Evolutionary conservation across 2,888 invertebrate species (phyloP), one percentile per base, ranked within the genome.

Genomic region (Drosophila anomalata): DNA sequence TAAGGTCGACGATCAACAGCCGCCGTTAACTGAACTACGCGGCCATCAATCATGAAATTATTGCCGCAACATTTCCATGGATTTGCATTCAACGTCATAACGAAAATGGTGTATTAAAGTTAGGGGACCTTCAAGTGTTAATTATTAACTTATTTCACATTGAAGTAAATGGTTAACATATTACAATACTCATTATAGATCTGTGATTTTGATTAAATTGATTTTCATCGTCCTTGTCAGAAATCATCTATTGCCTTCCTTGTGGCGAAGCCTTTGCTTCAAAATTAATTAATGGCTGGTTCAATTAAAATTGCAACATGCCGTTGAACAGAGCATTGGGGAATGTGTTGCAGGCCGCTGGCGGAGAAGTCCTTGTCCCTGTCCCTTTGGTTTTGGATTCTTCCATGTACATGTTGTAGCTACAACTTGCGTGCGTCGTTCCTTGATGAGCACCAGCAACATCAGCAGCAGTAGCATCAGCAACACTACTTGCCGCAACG

Each of bases 251-350:
- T 36, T 20, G 14, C 26, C 36, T 47, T 33, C 24, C 8, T 20
- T n/a, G 9, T 14, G 22, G n/a, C 22, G 14, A 22, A 46, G 12
- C 33, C 58, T 48, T 58, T 24, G 61, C 89, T 83, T 89, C 84
- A 79, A 89, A 90, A 90, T 90, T 91, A 90, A 90, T 90, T 90
- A 90, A 90, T 90, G 89, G 88, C 89, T 89, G 83, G 87, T 90
- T 90, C 91, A 91, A 91, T 91, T 91, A 91, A 91, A 90, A 91
- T 90, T 89, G 90, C 90, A 89, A 90, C 90, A 91, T 89, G 89
- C 85, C 77, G 89, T 88, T 87, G 88, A 89, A 88, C 89, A 89
- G 76, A 8, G 36, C 39, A 20, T 17, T 52, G 52, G 14, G 14
- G 50, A 42, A 33, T 17, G 29, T 20, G n/a, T 36, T 29, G 9